Evolutionary conservation across 2,797 vertebrate species (phyloP).

Genomic region (Spheniscus humboldti): DNA sequence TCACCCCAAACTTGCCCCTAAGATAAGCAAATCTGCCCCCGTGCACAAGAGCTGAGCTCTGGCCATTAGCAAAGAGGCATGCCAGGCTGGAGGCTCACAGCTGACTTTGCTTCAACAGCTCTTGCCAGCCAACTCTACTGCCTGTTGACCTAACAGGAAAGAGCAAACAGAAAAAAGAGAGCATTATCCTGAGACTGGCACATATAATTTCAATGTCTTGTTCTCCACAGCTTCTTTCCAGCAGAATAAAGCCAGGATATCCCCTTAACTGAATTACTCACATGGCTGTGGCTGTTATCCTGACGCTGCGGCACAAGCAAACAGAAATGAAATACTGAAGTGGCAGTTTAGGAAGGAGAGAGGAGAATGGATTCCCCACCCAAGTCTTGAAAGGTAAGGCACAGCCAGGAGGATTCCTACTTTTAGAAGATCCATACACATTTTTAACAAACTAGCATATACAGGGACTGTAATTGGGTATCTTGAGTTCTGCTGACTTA

Average conservation of each 20-base stretch:
- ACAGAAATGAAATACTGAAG: background rate
- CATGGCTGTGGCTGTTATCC: background rate
- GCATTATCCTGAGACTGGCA: background rate
- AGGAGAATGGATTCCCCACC: background rate
- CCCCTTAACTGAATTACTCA: background rate
- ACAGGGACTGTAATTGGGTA: background rate
- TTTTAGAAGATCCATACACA: background rate
- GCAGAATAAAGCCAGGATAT: background rate
- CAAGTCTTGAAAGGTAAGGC: background rate
- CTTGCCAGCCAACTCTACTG: background rate
- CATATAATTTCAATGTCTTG: background rate
- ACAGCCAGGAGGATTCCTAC: background rate
- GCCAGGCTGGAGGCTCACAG: background rate
- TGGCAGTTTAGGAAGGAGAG: background rate
- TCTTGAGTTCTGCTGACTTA: background rate
- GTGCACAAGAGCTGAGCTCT: background rate
- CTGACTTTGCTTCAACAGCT: background rate
- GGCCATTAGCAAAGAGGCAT: rapidly evolving
- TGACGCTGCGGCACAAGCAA: background rate
- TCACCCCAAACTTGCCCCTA: background rate
- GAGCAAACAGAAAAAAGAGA: background rate
- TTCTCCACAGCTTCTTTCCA: background rate
- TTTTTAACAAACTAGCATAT: background rate
- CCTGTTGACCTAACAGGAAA: background rate
- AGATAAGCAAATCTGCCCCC: too few species aligned